A percentile compares a stretch with the other conserved stretches of the same genome.
phyloP scores from a whole-genome alignment of 2,888 invertebrate species.

The Tetropium fuscum region DNA sequence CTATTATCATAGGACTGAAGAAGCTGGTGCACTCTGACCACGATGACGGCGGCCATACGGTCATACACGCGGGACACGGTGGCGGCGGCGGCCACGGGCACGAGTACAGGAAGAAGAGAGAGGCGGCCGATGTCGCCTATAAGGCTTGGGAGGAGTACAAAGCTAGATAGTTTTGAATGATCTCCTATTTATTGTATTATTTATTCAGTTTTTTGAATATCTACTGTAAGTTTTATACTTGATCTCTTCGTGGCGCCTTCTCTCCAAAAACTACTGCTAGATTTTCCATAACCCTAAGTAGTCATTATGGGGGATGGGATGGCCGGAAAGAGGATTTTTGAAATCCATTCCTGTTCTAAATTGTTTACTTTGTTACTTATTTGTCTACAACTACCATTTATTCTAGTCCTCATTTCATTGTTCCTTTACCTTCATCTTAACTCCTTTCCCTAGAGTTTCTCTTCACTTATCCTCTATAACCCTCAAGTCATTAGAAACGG shows the following conservation, averaged over 20 bases:
- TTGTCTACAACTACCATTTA: too few relatives aligned
- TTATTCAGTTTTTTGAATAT: slow-evolving; percentile 33
- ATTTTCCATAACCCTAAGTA: too few relatives aligned
- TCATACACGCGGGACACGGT: slow-evolving; percentile 67
- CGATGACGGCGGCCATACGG: slow-evolving; percentile 65
- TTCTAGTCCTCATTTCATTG: not conserved
- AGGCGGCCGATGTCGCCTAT: slow-evolving; percentile 62
- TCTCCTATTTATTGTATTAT: slow-evolving; percentile 35
- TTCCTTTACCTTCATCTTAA: not conserved
- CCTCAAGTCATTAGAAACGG: not conserved
- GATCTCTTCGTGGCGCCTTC: not conserved
- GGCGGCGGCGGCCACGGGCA: slow-evolving; percentile 71
- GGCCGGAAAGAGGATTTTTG: too few relatives aligned
- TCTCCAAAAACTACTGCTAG: too few relatives aligned
- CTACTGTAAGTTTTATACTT: slow-evolving; percentile 15
- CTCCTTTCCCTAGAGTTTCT: not conserved
- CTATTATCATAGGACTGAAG: slow-evolving; percentile 81
- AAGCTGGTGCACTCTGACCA: slow-evolving; percentile 73
- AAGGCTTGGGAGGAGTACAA: slow-evolving; percentile 65
- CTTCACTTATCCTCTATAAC: too few relatives aligned
- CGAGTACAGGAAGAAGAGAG: slow-evolving; percentile 67
- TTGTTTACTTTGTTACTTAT: too few relatives aligned
- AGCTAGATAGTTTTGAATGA: slow-evolving; percentile 28
- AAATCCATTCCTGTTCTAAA: too few relatives aligned
- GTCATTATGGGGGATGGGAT: too few relatives aligned